phyloP scores from a whole-genome alignment of 2,797 vertebrate species.

The Scolopax rusticola region DNA sequence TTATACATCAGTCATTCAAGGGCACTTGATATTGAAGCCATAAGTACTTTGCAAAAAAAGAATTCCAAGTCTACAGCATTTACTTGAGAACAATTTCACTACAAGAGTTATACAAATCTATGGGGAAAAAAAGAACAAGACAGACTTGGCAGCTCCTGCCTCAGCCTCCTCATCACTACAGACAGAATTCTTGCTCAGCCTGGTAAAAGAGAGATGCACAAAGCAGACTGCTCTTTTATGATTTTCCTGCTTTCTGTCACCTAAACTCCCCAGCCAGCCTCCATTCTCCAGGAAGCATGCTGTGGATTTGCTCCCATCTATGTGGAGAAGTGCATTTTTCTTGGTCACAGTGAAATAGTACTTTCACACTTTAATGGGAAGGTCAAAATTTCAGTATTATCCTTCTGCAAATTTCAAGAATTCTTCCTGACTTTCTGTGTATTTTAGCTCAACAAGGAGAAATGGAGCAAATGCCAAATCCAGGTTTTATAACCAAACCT shows the following conservation, averaged over 20 bases:
- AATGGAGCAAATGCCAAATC: not conserved
- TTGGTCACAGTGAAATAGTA: not conserved
- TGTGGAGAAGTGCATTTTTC: not conserved
- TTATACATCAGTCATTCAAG: slow-evolving; percentile 35
- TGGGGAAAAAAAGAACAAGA: slow-evolving; percentile 64
- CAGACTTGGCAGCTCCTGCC: slow-evolving; percentile 55
- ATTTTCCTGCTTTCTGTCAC: slow-evolving; percentile 1
- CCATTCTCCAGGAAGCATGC: not conserved
- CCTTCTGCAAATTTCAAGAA: not conserved
- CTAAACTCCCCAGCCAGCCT: not conserved
- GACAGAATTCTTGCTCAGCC: slow-evolving; percentile 45
- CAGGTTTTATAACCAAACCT: not conserved
- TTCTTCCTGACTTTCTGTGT: not conserved
- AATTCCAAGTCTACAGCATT: slow-evolving; percentile 27
- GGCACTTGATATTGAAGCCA: slow-evolving; percentile 28
- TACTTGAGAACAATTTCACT: slow-evolving; percentile 60
- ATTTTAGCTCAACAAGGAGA: not conserved
- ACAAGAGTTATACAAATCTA: slow-evolving; percentile 64
- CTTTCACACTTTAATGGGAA: not conserved
- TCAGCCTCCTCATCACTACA: slow-evolving; percentile 54
- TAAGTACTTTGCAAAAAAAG: slow-evolving; percentile 33
- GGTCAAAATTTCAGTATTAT: not conserved
- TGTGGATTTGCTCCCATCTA: not conserved
- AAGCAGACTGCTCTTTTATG: slow-evolving; percentile 25
- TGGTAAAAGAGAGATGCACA: not conserved